Conservation (phyloP, 2,888 invertebrate species). For the Camponotus fellah region DNA sequence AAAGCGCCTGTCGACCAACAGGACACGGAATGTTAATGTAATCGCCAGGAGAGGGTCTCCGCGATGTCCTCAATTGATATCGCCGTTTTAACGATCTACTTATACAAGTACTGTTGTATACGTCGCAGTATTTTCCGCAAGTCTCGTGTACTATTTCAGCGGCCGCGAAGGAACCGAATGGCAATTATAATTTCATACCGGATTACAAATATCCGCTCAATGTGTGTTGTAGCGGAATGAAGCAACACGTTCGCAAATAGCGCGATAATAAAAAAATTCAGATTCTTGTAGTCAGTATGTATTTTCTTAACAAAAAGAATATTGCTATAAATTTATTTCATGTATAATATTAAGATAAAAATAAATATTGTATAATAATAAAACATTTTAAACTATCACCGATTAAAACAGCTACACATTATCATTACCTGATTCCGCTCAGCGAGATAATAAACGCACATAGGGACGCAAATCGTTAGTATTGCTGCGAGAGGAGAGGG, state of each 20-base stretch:
- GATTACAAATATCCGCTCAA: conserved; percentile 42
- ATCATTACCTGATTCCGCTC: not conserved
- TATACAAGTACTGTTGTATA: conserved; percentile 66
- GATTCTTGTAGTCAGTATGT: not conserved
- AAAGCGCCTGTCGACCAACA: conserved; percentile 65
- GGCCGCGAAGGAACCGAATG: not conserved
- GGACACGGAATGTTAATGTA: conserved; percentile 79
- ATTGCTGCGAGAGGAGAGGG: conserved; percentile 75
- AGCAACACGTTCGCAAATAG: conserved; percentile 8
- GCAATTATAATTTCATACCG: conserved; percentile 35
- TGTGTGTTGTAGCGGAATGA: not conserved
- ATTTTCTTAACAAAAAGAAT: not conserved
- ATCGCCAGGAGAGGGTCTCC: conserved; percentile 79
- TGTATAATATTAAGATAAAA: conserved; percentile 9
- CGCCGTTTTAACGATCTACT: conserved; percentile 77
- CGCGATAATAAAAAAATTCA: not conserved
- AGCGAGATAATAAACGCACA: not conserved
- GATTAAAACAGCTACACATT: not conserved
- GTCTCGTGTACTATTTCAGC: conserved; percentile 37
- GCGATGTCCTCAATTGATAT: conserved; percentile 82
- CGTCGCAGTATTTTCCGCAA: conserved; percentile 58
- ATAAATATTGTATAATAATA: not conserved
- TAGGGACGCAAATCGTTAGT: conserved; percentile 66
- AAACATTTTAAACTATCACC: not conserved
- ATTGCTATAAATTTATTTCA: not conserved